Percentiles rank a stretch among this genome's conserved stretches.
Evolutionary conservation across 1,140 invertebrate species (phyloP).

Genomic region (Sycobia sp.): DNA sequence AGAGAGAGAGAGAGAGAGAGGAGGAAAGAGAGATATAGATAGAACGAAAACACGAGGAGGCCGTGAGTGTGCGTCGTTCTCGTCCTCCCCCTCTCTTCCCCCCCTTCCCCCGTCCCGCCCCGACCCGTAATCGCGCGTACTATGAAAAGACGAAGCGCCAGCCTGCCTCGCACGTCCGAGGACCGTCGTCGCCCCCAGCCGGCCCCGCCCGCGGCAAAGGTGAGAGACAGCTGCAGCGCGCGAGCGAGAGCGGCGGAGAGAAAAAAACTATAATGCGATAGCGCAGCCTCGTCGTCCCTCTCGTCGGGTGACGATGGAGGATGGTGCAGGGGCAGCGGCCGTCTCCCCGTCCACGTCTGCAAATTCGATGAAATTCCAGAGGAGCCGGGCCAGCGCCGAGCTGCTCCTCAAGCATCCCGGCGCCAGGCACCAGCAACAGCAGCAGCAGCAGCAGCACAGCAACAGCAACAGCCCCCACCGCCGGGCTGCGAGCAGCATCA

Average conservation of each 20-base stretch:
- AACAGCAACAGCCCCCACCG: not conserved
- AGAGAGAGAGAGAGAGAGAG: too few species aligned
- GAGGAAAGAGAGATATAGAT: too few species aligned
- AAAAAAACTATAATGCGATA: constrained; percentile 1
- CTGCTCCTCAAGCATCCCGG: not conserved
- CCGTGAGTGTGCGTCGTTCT: too few species aligned
- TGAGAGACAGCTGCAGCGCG: not conserved
- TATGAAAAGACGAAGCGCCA: constrained; percentile 5
- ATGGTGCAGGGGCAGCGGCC: too few species aligned
- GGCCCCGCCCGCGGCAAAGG: not conserved
- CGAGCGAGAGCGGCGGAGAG: not conserved
- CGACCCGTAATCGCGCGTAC: not conserved
- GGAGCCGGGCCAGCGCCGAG: not conserved
- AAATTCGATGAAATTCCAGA: constrained; percentile 8
- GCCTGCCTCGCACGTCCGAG: too few species aligned
- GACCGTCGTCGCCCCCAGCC: too few species aligned
- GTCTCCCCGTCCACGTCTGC: not conserved
- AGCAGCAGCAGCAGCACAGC: constrained; percentile 5
- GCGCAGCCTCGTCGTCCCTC: constrained; percentile 2
- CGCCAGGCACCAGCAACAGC: not conserved
- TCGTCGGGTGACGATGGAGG: not conserved
- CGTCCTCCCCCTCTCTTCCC: too few species aligned
- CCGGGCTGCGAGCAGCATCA: not conserved
- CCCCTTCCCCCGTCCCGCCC: not conserved
- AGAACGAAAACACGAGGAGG: too few species aligned